A percentile compares a stretch with the other conserved stretches of the same genome.
Evolutionary conservation across 2,113 vertebrate genomes (phyloP).

Genomic region (Chinchilla lanigera): DNA sequence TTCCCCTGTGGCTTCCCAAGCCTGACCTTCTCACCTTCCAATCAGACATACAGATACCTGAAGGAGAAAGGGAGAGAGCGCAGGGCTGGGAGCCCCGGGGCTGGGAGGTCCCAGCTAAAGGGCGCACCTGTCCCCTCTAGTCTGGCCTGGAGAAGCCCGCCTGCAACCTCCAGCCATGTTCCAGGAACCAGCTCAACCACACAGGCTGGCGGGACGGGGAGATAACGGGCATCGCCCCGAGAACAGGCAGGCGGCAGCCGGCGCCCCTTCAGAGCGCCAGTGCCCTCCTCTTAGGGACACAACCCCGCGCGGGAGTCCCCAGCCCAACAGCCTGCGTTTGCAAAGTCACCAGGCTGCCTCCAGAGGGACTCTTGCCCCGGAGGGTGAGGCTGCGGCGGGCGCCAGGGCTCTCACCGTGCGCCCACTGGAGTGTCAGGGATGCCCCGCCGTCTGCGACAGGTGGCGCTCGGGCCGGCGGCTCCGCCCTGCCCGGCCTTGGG

Average conservation of each 20-base stretch:
- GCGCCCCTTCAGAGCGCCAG: neutral
- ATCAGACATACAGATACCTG: neutral
- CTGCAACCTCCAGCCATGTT: neutral
- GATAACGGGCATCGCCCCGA: too few relatives aligned
- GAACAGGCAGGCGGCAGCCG: neutral
- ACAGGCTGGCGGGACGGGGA: fast-evolving
- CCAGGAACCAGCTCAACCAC: neutral
- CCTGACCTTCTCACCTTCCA: neutral
- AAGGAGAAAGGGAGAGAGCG: neutral
- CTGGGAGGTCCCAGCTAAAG: neutral
- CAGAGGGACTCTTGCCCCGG: neutral
- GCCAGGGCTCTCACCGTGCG: too few relatives aligned
- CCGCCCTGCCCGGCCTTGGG: neutral
- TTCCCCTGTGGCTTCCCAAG: neutral
- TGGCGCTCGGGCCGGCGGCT: neutral
- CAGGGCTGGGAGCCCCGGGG: neutral
- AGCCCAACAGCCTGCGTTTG: neutral
- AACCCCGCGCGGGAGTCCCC: neutral
- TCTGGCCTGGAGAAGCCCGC: neutral
- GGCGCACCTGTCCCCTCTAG: neutral
- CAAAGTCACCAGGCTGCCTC: neutral
- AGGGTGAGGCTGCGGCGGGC: too few relatives aligned
- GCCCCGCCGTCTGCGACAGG: too few relatives aligned
- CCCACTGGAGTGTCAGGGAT: neutral
- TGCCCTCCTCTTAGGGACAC: neutral